These are phyloP conservation scores for Podarcis siculus DNA, from an alignment of 2,797 vertebrate genomes.

Conservation along the genomic window DNA sequence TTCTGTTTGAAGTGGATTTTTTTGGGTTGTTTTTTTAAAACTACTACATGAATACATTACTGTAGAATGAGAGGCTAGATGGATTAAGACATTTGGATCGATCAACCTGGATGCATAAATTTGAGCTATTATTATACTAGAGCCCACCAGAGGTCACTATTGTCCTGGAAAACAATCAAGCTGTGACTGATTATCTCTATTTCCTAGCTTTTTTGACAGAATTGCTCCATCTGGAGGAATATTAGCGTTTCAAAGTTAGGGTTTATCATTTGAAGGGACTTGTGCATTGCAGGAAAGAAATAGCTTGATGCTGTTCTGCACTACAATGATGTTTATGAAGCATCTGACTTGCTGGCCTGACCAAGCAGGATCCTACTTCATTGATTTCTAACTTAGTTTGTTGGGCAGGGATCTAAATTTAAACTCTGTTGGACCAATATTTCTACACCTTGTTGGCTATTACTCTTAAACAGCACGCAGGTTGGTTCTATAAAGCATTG, in stretches of 20 bases:
- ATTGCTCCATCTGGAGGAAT: background rate
- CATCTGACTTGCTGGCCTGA: no score
- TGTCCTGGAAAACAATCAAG: conserved; percentile 30
- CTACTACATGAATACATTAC: background rate
- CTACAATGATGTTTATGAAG: background rate
- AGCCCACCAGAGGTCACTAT: conserved; percentile 72
- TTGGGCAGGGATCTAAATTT: no score
- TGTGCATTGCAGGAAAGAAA: background rate
- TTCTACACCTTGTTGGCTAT: no score
- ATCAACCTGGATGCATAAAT: background rate
- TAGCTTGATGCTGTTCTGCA: background rate
- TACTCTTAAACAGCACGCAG: background rate
- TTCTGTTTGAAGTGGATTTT: no score
- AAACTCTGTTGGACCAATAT: no score
- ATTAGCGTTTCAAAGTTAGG: background rate
- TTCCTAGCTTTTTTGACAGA: background rate
- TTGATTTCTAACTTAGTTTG: no score
- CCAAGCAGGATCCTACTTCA: background rate
- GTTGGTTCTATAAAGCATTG: background rate
- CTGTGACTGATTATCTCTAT: background rate
- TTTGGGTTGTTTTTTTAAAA: background rate
- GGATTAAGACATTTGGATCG: background rate
- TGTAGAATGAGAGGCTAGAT: background rate
- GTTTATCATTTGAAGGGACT: background rate
- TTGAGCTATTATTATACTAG: background rate